A percentile compares a stretch with the other conserved stretches of the same genome.
Conservation (phyloP, 2,888 invertebrate genomes). For the Endotricha flammealis region DNA sequence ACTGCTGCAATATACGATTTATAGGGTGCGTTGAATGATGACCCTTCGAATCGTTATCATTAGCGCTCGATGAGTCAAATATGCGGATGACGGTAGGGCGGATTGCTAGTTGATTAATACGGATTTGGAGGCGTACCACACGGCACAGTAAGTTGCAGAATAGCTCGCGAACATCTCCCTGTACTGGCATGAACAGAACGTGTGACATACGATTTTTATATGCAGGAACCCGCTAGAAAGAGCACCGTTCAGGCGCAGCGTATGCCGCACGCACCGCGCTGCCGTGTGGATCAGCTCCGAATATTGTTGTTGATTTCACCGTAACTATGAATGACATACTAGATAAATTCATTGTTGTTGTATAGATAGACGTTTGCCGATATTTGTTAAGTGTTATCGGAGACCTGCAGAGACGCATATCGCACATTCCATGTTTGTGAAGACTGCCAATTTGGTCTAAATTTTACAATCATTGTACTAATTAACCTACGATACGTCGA, state of each 20-base stretch:
- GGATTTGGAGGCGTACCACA: too few species aligned
- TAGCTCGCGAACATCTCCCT: too few species aligned
- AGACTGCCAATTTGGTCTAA: constrained; percentile 79
- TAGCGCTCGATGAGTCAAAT: constrained; percentile 2
- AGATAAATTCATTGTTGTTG: constrained; percentile 72
- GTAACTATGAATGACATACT: constrained; percentile 49
- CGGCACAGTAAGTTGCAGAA: too few species aligned
- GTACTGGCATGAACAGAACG: too few species aligned
- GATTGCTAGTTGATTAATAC: constrained; percentile 17
- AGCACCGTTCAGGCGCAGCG: too few species aligned
- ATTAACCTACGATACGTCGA: constrained; percentile 72
- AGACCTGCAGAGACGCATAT: constrained; percentile 77
- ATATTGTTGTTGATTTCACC: constrained; percentile 56
- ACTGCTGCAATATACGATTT: too few species aligned
- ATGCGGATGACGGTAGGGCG: constrained; percentile 9
- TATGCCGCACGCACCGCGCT: too few species aligned
- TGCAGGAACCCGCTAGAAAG: too few species aligned
- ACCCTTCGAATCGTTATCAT: background rate
- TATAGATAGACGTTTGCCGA: constrained; percentile 69
- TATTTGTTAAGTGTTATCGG: constrained; percentile 73
- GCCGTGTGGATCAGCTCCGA: too few species aligned
- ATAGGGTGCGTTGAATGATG: too few species aligned
- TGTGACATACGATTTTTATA: too few species aligned
- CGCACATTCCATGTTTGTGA: constrained; percentile 78
- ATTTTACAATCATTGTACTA: constrained; percentile 74